Evolutionary conservation across 2,797 vertebrate species (phyloP).

Genomic region (Strix occidentalis): DNA sequence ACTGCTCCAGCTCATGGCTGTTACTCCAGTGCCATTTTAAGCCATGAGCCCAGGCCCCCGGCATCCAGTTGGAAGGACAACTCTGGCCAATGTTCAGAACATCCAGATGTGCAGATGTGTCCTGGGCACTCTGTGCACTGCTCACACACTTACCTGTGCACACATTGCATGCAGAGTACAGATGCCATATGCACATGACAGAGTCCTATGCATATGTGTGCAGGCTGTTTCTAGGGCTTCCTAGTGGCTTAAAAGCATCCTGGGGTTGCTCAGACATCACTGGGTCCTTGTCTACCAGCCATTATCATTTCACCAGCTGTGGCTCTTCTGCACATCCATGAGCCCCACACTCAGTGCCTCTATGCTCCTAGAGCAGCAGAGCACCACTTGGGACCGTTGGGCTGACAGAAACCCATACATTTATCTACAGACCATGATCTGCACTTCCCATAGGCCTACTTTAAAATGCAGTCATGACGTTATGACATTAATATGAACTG

Average conservation of each 20-base stretch:
- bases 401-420: not conserved
- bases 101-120: not conserved
- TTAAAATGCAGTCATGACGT: constrained; percentile 62
- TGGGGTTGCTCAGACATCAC: not conserved
- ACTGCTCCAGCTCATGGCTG: not conserved
- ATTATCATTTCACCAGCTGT: fast-evolving
- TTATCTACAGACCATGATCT: not conserved
- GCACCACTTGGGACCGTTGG: not conserved
- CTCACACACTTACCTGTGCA: not conserved
- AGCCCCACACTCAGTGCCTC: not conserved
- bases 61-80: fast-evolving
- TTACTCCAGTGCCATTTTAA: not conserved
- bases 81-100: not conserved
- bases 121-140: not conserved
- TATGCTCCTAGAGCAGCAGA: not conserved
- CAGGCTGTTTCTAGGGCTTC: not conserved
- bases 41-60: not conserved
- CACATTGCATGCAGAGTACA: not conserved
- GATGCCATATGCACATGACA: fast-evolving
- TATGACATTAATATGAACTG: constrained; percentile 64
- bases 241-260: not conserved
- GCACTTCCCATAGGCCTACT: not conserved
- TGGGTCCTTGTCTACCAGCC: not conserved
- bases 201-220: not conserved
- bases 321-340: not conserved